These are phyloP conservation scores for Euleptes europaea DNA, from an alignment of 2,113 vertebrate genomes.

Conservation along the genomic window DNA sequence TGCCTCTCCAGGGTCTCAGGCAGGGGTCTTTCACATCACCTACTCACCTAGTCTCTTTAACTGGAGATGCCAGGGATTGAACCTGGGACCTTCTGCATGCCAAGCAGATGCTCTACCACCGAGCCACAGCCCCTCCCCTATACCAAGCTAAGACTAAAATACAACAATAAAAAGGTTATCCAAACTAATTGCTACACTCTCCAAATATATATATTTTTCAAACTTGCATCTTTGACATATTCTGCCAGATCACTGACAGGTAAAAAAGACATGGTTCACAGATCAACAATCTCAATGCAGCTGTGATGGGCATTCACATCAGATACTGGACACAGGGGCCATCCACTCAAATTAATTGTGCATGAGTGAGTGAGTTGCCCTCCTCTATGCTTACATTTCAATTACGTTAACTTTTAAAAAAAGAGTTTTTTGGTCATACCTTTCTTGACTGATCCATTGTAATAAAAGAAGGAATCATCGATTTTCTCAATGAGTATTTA, in stretches of 20 bases:
- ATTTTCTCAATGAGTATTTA: constrained; percentile 94
- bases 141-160: background rate
- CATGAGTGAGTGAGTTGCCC: background rate
- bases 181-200: background rate
- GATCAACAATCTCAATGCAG: background rate
- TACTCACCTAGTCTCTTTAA: no score
- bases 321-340: background rate
- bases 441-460: constrained; percentile 96
- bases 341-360: background rate
- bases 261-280: background rate
- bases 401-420: background rate
- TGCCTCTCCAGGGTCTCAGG: no score
- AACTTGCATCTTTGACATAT: background rate
- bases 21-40: no score
- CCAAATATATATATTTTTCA: background rate
- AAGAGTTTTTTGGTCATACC: constrained; percentile 71
- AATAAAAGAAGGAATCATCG: constrained; percentile 97
- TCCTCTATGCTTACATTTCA: background rate
- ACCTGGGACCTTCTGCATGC: no score
- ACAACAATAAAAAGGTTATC: background rate
- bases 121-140: no score
- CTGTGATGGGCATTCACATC: background rate
- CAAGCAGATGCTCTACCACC: no score
- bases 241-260: background rate
- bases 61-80: no score